Conservation (phyloP, 2,113 vertebrate species). For the Verasper variegatus region DNA sequence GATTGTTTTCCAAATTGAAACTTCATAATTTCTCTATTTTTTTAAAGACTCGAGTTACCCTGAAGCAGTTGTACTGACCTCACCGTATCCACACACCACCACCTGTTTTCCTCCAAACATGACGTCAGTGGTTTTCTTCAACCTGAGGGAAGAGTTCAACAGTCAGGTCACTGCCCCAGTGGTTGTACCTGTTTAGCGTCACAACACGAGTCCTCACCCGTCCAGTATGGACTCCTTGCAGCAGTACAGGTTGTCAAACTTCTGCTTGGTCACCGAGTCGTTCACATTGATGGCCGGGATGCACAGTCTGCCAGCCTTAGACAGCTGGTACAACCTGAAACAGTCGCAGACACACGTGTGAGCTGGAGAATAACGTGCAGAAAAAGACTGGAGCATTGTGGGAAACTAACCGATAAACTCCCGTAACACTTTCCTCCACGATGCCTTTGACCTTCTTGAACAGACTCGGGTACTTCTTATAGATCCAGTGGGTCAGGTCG, state of each 20-base stretch:
- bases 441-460: conserved; percentile 95
- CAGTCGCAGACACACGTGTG: not conserved
- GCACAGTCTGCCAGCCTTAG: conserved; percentile 90
- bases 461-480: conserved; percentile 93
- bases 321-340: conserved; percentile 90
- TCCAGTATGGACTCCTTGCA: conserved; percentile 95
- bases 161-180: not conserved
- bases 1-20: not conserved
- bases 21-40: too few relatives aligned
- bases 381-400: not conserved
- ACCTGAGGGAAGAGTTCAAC: conserved; percentile 71
- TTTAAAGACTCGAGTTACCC: not conserved
- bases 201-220: conserved; percentile 79
- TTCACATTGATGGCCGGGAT: conserved; percentile 95
- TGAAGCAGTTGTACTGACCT: conserved; percentile 81
- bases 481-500: conserved; percentile 95
- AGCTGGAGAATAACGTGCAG: not conserved
- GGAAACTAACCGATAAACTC: conserved; percentile 88
- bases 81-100: conserved; percentile 92
- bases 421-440: conserved; percentile 96
- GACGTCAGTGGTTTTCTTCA: conserved; percentile 92
- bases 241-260: conserved; percentile 96
- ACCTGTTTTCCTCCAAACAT: conserved; percentile 97
- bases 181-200: conserved; percentile 1
- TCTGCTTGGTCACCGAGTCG: conserved; percentile 96